Base-by-base conservation (phyloP, 2,113 vertebrate species). In the Montifringilla adamsi region DNA sequence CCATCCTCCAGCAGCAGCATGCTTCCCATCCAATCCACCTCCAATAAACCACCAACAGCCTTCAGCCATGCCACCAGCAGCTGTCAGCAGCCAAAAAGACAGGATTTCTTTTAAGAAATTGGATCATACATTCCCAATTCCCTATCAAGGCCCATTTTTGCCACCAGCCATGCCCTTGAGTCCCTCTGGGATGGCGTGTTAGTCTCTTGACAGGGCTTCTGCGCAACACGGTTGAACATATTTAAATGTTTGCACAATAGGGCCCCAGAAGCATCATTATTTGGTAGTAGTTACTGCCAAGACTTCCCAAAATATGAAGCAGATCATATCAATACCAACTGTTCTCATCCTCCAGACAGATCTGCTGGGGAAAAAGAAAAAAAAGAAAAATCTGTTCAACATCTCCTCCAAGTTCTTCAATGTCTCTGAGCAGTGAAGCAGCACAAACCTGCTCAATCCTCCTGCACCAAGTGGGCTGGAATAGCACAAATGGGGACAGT, bases 261-360 rank as follows among this genome's bases (percentile, higher is more conserved):
- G 69, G 90, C 89, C 77, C 53, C 69, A 89, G 84, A 80, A 96
- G 66, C 69, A 77, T 84, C 90, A 33, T 83, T 90, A 80, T 93
- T 96, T 96, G 83, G 73, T 92, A n/a, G 88, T 15, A 90, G 85
- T 90, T 88, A 60, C 90, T 92, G 93, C 95, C 94, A 96, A 92
- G 85, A n/a, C 69, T 89, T 95, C 89, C 75, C 84, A 95, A 97
- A 96, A 96, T 82, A 93, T 15, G 80, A 94, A 90, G 76, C 76
- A 92, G 95, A 92, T 90, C 94, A 8, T 84, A 92, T 94, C 96
- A 95, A 95, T 93, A 94, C 89, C 96, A 94, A 94, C 85, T 90
- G 86, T 84, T 96, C 85, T 88, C 82, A 79, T 96, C 81, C 82
- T 84, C 86, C 90, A 94, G 93, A 91, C 93, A 76, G 80, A 93